Conservation (phyloP, 2,113 vertebrate genomes). For the Carollia perspicillata region DNA sequence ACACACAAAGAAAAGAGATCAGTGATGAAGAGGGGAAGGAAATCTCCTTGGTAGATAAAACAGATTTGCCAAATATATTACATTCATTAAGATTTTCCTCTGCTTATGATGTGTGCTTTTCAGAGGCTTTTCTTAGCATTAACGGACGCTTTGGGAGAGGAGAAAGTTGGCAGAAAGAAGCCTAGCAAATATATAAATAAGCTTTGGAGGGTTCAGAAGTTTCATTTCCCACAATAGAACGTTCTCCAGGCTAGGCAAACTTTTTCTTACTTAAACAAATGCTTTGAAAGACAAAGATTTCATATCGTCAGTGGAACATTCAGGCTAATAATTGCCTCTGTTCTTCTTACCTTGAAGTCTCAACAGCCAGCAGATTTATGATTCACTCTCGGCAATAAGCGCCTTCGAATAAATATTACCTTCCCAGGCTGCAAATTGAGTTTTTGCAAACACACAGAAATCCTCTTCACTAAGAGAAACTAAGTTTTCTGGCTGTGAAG, state of each 20-base stretch:
- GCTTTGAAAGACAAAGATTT: constrained; percentile 76
- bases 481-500: constrained; percentile 28
- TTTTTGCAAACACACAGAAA: constrained; percentile 63
- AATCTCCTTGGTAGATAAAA: constrained; percentile 65
- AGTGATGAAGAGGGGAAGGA: constrained; percentile 22
- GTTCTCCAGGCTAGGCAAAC: constrained; percentile 65
- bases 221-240: constrained; percentile 64
- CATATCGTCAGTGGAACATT: constrained; percentile 37
- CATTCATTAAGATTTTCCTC: constrained; percentile 65
- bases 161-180: constrained; percentile 69
- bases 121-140: constrained; percentile 74
- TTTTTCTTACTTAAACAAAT: constrained; percentile 69
- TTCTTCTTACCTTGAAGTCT: constrained; percentile 69
- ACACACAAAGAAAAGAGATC: not conserved
- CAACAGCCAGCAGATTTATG: constrained; percentile 67
- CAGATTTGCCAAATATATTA: constrained; percentile 72
- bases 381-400: constrained; percentile 70
- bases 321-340: constrained; percentile 64
- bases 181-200: constrained; percentile 74
- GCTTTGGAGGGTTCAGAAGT: constrained; percentile 66
- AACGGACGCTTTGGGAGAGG: constrained; percentile 68
- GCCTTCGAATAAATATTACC: constrained; percentile 73
- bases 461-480: constrained; percentile 41
- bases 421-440: constrained; percentile 60
- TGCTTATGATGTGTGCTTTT: constrained; percentile 69